Conservation (phyloP, 2,113 vertebrate species). For the Scomber colias region DNA sequence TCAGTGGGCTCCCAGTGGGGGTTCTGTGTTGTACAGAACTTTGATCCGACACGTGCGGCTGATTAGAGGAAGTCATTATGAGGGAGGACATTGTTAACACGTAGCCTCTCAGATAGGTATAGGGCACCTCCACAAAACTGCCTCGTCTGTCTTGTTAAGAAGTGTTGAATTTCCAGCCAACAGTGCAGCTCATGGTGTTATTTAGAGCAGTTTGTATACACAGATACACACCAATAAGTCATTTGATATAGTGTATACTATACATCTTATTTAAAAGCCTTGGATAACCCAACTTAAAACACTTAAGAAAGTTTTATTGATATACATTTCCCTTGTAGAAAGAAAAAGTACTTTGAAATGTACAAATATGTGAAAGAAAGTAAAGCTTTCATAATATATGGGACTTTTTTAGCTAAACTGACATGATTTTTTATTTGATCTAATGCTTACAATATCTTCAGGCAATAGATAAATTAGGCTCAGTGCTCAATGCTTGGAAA, state of each 20-base stretch:
- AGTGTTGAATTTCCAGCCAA: constrained; percentile 13
- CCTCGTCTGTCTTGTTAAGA: constrained; percentile 26
- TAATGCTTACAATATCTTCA: neutral
- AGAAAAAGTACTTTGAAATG: too few species aligned
- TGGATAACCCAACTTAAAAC: neutral
- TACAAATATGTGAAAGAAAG: too few species aligned
- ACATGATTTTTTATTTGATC: neutral
- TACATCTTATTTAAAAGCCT: neutral
- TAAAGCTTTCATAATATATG: neutral
- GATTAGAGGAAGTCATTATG: constrained; percentile 77
- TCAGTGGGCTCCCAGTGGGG: constrained; percentile 62
- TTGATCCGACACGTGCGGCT: constrained; percentile 76
- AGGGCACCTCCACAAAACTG: constrained; percentile 38
- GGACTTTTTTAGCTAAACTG: neutral
- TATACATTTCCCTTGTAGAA: neutral
- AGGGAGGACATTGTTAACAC: constrained; percentile 65
- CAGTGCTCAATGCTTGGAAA: constrained; percentile 10
- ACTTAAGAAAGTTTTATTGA: neutral
- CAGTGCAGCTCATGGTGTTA: neutral
- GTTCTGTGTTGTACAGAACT: constrained; percentile 53
- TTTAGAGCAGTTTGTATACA: neutral
- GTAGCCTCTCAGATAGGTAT: constrained; percentile 40
- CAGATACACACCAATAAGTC: neutral
- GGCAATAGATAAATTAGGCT: neutral
- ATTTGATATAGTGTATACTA: neutral